A percentile compares a stretch with the other conserved stretches of the same genome.
Evolutionary conservation across 2,888 invertebrate genomes (phyloP).

Genomic region (Plagodis pulveraria): DNA sequence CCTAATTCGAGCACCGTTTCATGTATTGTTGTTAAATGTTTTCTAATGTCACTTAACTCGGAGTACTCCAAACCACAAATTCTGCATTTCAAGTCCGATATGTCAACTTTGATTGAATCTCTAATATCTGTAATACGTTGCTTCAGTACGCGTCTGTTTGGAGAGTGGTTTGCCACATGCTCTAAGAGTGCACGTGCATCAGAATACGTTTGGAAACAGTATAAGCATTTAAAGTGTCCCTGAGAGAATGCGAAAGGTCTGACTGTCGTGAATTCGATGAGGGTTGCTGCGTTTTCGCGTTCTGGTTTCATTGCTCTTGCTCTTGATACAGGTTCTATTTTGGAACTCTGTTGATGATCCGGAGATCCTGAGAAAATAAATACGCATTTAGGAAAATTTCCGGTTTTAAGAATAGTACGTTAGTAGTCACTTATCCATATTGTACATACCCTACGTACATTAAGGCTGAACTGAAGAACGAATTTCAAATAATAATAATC

Average conservation of each 20-base stretch:
- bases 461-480: too few species aligned
- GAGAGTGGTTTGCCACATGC: constrained; percentile 1
- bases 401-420: too few species aligned
- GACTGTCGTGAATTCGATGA: constrained; percentile 42
- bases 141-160: not conserved
- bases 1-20: not conserved
- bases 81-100: not conserved
- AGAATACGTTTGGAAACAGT: constrained; percentile 39
- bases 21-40: not conserved
- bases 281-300: constrained; percentile 17
- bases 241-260: constrained; percentile 32
- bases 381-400: constrained; percentile 9
- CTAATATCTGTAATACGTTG: not conserved
- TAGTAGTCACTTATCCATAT: too few species aligned
- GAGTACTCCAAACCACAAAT: not conserved
- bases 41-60: not conserved
- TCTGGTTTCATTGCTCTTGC: constrained; percentile 28
- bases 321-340: not conserved
- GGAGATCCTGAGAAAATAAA: constrained; percentile 47
- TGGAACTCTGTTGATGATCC: not conserved
- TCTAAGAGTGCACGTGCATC: not conserved
- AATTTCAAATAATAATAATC: too few species aligned
- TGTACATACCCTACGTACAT: too few species aligned
- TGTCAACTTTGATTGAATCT: not conserved
- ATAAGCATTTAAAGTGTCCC: constrained; percentile 43